Conservation (phyloP, 2,113 vertebrate species). For the Taxidea taxus region DNA sequence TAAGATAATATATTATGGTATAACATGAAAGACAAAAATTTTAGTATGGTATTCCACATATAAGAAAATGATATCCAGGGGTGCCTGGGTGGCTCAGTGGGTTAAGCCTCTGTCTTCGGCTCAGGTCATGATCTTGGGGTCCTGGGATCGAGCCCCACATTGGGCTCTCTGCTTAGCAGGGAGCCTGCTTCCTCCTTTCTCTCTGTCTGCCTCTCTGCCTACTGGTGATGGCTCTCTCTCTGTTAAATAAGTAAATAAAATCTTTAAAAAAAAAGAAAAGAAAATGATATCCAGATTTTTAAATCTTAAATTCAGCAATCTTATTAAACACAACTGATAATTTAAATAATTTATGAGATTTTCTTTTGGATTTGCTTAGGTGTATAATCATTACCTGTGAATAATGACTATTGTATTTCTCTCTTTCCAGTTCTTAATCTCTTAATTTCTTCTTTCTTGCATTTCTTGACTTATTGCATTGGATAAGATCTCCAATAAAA, state of each 20-base stretch:
- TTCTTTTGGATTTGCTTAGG: neutral
- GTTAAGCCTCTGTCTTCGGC: too few relatives aligned
- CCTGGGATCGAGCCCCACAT: too few relatives aligned
- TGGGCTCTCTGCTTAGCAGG: too few relatives aligned
- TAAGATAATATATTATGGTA: neutral
- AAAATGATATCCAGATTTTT: neutral
- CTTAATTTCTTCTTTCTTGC: neutral
- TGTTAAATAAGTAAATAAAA: too few relatives aligned
- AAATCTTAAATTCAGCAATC: neutral
- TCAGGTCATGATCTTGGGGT: too few relatives aligned
- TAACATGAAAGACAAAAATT: neutral
- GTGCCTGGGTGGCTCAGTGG: too few relatives aligned
- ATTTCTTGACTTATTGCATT: neutral
- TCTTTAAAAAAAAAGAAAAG: neutral
- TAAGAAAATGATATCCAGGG: neutral
- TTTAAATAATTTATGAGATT: neutral
- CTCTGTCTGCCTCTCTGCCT: too few relatives aligned
- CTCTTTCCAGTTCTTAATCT: neutral
- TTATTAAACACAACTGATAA: neutral
- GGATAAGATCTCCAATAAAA: neutral
- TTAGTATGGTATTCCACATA: neutral
- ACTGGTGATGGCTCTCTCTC: too few relatives aligned
- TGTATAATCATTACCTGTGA: neutral
- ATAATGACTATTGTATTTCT: constrained; percentile 2
- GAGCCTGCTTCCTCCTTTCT: too few relatives aligned